Evolutionary conservation across 2,888 invertebrate species (phyloP).

Genomic region (Nowickia ferox): DNA sequence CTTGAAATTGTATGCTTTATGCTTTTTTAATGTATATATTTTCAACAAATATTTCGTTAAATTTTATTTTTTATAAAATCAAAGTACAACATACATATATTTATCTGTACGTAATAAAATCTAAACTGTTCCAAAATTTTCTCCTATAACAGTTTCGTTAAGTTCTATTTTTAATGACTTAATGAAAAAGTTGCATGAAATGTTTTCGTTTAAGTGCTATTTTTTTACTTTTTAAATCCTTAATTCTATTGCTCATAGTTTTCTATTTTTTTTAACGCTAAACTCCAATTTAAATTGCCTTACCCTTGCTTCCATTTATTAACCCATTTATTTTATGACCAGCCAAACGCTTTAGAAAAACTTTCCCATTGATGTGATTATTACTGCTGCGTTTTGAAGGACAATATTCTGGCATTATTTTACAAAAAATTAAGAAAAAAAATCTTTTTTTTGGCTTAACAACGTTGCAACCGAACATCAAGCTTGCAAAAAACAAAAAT

Average conservation of each 20-base stretch:
- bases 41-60: no score
- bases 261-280: no score
- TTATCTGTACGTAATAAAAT: not conserved
- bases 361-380: conserved; percentile 20
- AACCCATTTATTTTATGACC: not conserved
- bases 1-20: no score
- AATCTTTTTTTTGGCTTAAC: not conserved
- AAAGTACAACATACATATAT: not conserved
- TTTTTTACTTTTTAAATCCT: no score
- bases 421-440: not conserved
- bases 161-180: no score
- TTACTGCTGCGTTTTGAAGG: not conserved
- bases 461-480: conserved; percentile 3
- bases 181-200: no score
- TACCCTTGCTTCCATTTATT: not conserved
- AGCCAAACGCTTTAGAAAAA: conserved; percentile 17
- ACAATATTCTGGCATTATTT: conserved; percentile 6
- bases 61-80: not conserved
- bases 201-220: no score
- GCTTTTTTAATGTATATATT: no score
- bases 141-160: no score
- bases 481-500: not conserved
- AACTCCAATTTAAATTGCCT: not conserved
- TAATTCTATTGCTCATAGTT: no score
- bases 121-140: no score